Percentiles rank a stretch among this genome's conserved stretches.
Evolutionary conservation across 2,797 vertebrate species (phyloP).

Genomic region (Podargus strigoides): DNA sequence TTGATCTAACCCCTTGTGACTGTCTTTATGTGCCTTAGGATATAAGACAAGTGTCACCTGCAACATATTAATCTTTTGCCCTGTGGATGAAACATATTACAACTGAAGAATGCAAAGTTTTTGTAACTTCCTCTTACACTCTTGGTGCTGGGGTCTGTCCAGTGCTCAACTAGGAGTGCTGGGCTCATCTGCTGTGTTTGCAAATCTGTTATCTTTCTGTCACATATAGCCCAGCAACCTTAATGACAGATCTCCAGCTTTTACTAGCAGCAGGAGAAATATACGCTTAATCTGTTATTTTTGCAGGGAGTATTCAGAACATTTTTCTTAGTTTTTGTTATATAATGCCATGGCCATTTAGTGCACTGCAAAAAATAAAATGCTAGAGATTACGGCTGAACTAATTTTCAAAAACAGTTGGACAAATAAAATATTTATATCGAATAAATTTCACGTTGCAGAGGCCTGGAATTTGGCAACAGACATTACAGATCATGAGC

Average conservation of each 20-base stretch:
- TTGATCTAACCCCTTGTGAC: neutral
- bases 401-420: conserved; percentile 7
- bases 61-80: neutral
- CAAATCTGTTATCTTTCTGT: neutral
- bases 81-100: neutral
- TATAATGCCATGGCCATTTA: neutral
- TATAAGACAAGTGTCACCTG: neutral
- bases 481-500: conserved; percentile 17
- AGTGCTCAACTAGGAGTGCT: neutral
- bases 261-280: neutral
- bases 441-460: neutral
- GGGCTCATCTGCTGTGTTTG: neutral
- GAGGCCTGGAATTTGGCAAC: conserved; percentile 10
- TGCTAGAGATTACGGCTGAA: neutral
- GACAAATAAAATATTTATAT: conserved; percentile 46
- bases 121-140: neutral
- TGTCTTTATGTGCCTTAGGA: neutral
- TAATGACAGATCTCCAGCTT: neutral
- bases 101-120: neutral
- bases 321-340: neutral
- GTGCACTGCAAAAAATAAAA: neutral
- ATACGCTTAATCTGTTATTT: neutral
- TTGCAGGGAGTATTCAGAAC: neutral
- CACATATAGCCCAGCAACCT: neutral
- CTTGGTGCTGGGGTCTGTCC: neutral